Conservation (phyloP, 2,113 vertebrate species). For the Vireo altiloquus region DNA sequence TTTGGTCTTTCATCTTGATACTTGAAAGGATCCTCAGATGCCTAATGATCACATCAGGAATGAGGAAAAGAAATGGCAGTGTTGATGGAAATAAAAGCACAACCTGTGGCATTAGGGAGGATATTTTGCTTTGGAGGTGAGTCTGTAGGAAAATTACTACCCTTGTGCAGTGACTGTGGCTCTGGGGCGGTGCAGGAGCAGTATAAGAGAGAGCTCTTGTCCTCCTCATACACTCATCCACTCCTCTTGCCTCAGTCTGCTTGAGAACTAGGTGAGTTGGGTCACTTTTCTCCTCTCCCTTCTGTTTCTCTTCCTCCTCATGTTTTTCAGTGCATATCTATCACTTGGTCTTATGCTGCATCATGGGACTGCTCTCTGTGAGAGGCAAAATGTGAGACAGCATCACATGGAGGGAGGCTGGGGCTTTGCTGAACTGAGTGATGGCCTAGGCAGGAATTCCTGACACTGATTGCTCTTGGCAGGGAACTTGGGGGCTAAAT, state of each 20-base stretch:
- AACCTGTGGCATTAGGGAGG: not conserved
- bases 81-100: not conserved
- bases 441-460: not conserved
- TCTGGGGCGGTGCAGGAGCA: not conserved
- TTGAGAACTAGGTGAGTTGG: not conserved
- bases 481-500: not conserved
- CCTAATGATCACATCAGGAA: not conserved
- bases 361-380: not conserved
- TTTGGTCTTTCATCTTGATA: not conserved
- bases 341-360: not conserved
- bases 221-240: not conserved
- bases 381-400: not conserved
- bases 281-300: not conserved
- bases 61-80: not conserved
- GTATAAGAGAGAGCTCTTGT: not conserved
- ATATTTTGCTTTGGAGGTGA: not conserved
- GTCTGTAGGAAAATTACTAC: not conserved
- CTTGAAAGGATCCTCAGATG: not conserved
- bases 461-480: not conserved
- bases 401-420: not conserved
- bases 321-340: not conserved
- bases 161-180: not conserved
- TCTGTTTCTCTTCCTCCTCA: not conserved
- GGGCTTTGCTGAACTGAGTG: not conserved
- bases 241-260: not conserved